Evolutionary conservation across 1,140 invertebrate genomes (phyloP).

Genomic region (Papilio aristodemus): DNA sequence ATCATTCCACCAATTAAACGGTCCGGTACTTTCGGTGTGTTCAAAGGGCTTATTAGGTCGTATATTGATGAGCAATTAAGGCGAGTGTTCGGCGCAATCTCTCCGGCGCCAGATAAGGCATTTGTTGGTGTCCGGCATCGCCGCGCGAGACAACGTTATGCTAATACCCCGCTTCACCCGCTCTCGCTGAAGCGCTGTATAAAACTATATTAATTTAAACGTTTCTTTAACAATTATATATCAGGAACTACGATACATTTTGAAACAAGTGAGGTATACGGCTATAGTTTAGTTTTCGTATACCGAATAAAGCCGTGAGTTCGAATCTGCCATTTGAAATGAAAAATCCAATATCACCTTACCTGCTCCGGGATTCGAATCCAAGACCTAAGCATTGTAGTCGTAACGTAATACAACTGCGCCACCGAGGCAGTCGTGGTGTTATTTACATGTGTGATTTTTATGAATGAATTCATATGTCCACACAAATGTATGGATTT

Average conservation of each 20-base stretch:
- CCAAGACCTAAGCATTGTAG: no score
- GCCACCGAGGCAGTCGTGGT: no score
- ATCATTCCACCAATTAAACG: neutral
- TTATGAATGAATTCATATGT: no score
- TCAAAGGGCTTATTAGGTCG: slow-evolving; percentile 59
- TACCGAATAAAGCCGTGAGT: no score
- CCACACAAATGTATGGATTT: slow-evolving; percentile 20
- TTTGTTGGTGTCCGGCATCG: slow-evolving; percentile 60
- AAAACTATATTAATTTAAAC: slow-evolving; percentile 3
- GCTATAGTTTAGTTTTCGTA: no score
- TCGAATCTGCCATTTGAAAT: no score
- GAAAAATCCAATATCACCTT: no score
- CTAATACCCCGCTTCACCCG: slow-evolving; percentile 48
- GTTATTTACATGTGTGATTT: no score
- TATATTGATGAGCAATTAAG: slow-evolving; percentile 77
- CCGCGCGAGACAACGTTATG: slow-evolving; percentile 55
- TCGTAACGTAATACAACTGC: no score
- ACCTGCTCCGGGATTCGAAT: no score
- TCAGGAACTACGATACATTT: no score
- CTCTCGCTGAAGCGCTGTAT: neutral
- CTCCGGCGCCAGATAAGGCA: slow-evolving; percentile 59
- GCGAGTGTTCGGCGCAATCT: slow-evolving; percentile 60
- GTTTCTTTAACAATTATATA: neutral
- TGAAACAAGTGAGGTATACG: no score
- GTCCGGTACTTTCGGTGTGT: slow-evolving; percentile 44